Base-by-base conservation (phyloP, 2,113 vertebrate species). In the Xiphorhynchus elegans region DNA sequence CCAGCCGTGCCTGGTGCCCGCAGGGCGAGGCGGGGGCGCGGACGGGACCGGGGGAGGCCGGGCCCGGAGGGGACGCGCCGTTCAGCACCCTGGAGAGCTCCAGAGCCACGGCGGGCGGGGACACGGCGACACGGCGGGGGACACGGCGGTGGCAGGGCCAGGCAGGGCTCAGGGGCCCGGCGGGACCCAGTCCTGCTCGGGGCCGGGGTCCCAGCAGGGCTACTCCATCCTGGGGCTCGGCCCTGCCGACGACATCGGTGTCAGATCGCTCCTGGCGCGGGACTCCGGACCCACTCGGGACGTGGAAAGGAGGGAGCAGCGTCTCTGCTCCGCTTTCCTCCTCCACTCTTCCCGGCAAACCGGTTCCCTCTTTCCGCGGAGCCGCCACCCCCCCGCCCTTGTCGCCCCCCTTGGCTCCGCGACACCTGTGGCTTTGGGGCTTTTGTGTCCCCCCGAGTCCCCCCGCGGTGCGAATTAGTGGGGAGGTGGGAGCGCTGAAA, bases 11-110 rank as follows among this genome's bases (percentile, higher is more conserved):
- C 25, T 25, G 29, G 8, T 8, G 44, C 28, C n/a, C 29, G 42
- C 23, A 6, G 77, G 17, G 8, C 16, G 53, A 33, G 49, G 25
- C 9, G 14, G 26, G 39, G 67, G 10, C 17, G 13, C 28, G 39
- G 10, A 1, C 9, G 33, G 20, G 39, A 33, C 24, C 5, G 49
- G 20, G 74, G n/a, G 7, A 10, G 23, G 23, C 47, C 35, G 33
- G 50, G 40, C 26, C 39, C 25, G 28, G 20, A 8, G 16, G 29
- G 55, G 9, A 42, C 2, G 28, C 2, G 6, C 2, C 0, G 11
- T 93, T 94, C 95, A 95, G 95, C 7, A 95, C 96, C 95, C 60
- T 91, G 96, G 96, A 70, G 74, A 96, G 93, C 87, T 82, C 90
- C 53, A 21, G 5, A 7, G 59, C 49, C 1, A 52, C 23, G 11